A percentile compares a stretch with the other conserved stretches of the same genome.
Conservation (phyloP, 2,888 invertebrate genomes). For the Dyspetes luteomarginatus region DNA sequence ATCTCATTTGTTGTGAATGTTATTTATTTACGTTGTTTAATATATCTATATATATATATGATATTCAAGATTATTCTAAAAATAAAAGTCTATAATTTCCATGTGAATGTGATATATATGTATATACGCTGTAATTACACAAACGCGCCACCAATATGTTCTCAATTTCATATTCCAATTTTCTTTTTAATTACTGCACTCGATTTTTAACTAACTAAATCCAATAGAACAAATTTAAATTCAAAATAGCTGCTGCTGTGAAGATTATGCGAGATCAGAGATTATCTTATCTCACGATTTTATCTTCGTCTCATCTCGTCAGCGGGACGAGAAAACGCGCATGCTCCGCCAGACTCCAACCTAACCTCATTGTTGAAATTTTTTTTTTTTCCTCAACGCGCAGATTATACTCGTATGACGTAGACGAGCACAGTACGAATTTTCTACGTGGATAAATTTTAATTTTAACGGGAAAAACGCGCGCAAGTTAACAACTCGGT, state of each 20-base stretch:
- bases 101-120: constrained; percentile 63
- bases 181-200: too few relatives aligned
- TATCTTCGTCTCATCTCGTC: too few relatives aligned
- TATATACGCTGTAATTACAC: constrained; percentile 15
- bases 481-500: not conserved
- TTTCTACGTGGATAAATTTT: not conserved
- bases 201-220: too few relatives aligned
- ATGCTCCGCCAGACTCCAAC: too few relatives aligned
- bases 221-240: too few relatives aligned
- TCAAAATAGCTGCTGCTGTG: too few relatives aligned
- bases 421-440: not conserved
- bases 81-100: constrained; percentile 79
- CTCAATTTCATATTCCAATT: not conserved
- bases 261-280: too few relatives aligned
- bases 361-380: not conserved
- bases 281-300: too few relatives aligned
- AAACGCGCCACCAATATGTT: not conserved
- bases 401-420: too few relatives aligned
- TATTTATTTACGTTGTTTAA: constrained; percentile 80
- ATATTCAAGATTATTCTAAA: constrained; percentile 78
- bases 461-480: not conserved
- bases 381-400: not conserved
- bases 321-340: too few relatives aligned
- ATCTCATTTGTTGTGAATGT: constrained; percentile 80
- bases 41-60: too few relatives aligned